phyloP scores from a whole-genome alignment of 2,888 invertebrate species.

The Thalpophila matura region DNA sequence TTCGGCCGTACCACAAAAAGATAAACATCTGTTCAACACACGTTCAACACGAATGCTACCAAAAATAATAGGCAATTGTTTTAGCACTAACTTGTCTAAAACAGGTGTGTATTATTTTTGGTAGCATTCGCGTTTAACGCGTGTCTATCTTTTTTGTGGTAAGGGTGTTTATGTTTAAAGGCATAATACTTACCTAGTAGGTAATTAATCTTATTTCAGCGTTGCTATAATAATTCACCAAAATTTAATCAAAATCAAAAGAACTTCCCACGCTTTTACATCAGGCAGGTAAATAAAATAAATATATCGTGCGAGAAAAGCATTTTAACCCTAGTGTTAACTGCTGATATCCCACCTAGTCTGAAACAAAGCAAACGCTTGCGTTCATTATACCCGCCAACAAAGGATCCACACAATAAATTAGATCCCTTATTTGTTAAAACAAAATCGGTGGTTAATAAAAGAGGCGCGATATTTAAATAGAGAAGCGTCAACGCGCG shows the following conservation, averaged over 20 bases:
- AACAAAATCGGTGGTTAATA: constrained; percentile 77
- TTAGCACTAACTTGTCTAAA: no score
- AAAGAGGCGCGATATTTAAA: constrained; percentile 82
- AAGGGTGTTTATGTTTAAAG: no score
- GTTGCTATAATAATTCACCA: background rate
- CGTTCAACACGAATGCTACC: no score
- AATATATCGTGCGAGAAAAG: constrained; percentile 38
- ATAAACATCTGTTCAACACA: no score
- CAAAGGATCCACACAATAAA: constrained; percentile 79
- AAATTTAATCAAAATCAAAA: background rate
- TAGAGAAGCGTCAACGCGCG: constrained; percentile 80
- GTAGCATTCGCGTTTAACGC: no score
- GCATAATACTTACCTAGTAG: no score
- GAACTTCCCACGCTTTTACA: background rate
- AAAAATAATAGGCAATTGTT: no score
- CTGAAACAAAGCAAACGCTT: constrained; percentile 67
- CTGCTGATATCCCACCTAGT: constrained; percentile 41
- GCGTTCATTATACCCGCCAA: constrained; percentile 73
- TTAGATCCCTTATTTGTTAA: constrained; percentile 77
- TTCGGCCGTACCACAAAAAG: no score
- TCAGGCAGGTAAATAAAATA: constrained; percentile 14
- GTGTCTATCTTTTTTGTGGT: no score
- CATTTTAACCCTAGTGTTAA: constrained; percentile 40
- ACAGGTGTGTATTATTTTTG: no score
- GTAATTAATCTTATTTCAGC: no score